Evolutionary conservation across 2,888 invertebrate species (phyloP), one percentile per base, ranked within the genome.

Genomic region (Orthosia incerta): DNA sequence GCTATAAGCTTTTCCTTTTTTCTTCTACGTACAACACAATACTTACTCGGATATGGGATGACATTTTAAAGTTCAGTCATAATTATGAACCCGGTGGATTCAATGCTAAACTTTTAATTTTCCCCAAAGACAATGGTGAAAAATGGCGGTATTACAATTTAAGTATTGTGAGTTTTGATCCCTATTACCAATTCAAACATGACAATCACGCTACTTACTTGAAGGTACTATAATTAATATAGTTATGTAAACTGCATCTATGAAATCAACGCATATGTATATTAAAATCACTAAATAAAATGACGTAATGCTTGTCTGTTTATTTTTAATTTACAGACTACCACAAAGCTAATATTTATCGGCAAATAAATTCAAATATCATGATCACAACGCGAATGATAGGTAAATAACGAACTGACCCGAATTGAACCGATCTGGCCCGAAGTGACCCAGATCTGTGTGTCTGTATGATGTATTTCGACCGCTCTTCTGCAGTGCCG

Each of bases 381-480:
- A 60, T 64, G 62, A 76, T 78, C 56, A 81, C 72, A 74, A 85
- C 60, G 16, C 46, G 64, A 86, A 82, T 75, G 51, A 23, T 81
- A 66, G 59, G 81, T 76, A 86, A 86, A 81, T 83, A 86, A 46
- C 53, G 71, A 59, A 66, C 64, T 79, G 76, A 76, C 76, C 67
- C 57, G 60, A 69, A 50, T 18, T 76, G 45, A 56, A 51, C 75
- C 63, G 60, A 70, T 50, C 39, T 63, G 50, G 20, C 53, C 76
- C 63, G 60, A 59, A 74, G 65, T 86, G 86, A 84, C 82, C 86
- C 64, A 81, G 79, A 80, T 86, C 69, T 31, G 53, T 79, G 65
- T 82, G 78, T 74, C 74, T 71, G 69, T 74, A 76, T 79, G 76
- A 78, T 80, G 74, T 84, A 76, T 70, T 67, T 56, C 67, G 71